A percentile compares a stretch with the other conserved stretches of the same genome.
Conservation (phyloP, 2,113 vertebrate species). For the Mormyrus lacerda region DNA sequence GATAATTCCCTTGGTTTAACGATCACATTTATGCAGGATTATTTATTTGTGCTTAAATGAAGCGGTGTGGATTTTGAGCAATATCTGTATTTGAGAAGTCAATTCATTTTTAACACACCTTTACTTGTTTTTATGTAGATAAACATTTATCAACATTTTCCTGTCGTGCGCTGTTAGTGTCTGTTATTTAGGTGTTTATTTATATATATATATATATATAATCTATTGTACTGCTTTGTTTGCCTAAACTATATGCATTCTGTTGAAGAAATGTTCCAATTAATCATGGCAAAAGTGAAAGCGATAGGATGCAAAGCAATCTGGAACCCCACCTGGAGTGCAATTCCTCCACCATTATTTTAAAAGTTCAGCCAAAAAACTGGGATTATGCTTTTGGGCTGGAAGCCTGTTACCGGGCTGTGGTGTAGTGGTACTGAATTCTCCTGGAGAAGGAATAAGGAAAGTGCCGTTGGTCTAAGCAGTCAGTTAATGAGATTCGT, state of each 20-base stretch:
- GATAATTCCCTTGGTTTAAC: background rate
- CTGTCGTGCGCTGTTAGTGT: background rate
- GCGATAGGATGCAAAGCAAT: background rate
- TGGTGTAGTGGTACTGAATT: background rate
- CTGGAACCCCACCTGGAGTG: background rate
- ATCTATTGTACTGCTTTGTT: background rate
- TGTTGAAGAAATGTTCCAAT: background rate
- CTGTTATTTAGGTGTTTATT: background rate
- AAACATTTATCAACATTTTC: background rate
- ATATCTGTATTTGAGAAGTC: background rate
- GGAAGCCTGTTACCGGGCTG: background rate
- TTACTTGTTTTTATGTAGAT: background rate
- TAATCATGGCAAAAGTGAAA: background rate
- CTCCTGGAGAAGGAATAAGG: background rate
- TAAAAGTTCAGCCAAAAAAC: background rate
- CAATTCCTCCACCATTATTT: background rate
- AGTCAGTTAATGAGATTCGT: background rate
- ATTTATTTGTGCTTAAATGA: background rate
- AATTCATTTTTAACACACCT: background rate
- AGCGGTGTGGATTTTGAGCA: background rate
- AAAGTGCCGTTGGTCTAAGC: background rate
- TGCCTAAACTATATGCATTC: background rate
- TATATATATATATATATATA: background rate
- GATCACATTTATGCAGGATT: background rate
- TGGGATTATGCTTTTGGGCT: conserved; percentile 4